These are phyloP conservation scores for Pantala flavescens DNA, from an alignment of 1,140 invertebrate species.

Conservation along the genomic window DNA sequence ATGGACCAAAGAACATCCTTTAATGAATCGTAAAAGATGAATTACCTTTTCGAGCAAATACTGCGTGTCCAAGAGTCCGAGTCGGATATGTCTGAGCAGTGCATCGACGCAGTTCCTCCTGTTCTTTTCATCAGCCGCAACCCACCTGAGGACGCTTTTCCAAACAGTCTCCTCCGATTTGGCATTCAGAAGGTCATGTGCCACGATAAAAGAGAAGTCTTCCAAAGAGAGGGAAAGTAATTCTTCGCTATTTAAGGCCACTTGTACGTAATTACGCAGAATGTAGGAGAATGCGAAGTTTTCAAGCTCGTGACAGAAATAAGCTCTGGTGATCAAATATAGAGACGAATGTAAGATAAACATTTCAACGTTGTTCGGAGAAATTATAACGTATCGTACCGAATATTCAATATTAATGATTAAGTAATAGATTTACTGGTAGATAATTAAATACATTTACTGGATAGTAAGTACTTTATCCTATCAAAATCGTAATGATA, in stretches of 20 bases:
- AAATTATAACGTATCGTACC: no score
- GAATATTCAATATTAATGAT: no score
- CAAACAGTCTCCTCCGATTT: conserved; percentile 54
- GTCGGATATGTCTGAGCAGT: conserved; percentile 66
- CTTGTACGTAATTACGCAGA: conserved; percentile 57
- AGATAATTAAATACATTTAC: no score
- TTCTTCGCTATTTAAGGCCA: conserved; percentile 54
- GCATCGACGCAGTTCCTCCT: conserved; percentile 54
- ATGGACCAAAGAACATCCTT: no score
- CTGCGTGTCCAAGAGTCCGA: conserved; percentile 71
- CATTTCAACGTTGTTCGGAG: no score
- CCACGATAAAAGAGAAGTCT: conserved; percentile 57
- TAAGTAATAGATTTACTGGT: no score
- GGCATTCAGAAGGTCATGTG: conserved; percentile 54
- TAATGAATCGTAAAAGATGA: no score
- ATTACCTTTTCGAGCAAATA: conserved; percentile 57
- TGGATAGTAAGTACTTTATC: no score
- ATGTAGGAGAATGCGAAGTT: conserved; percentile 55
- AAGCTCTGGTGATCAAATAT: conserved; percentile 34
- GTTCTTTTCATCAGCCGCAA: conserved; percentile 47
- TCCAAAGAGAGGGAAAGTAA: conserved; percentile 56
- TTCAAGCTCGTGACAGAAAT: conserved; percentile 60
- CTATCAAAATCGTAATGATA: no score
- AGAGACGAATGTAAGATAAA: no score
- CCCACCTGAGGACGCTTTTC: conserved; percentile 52